phyloP scores from a whole-genome alignment of 2,888 invertebrate genomes.

The Monoplex corrugatus region DNA sequence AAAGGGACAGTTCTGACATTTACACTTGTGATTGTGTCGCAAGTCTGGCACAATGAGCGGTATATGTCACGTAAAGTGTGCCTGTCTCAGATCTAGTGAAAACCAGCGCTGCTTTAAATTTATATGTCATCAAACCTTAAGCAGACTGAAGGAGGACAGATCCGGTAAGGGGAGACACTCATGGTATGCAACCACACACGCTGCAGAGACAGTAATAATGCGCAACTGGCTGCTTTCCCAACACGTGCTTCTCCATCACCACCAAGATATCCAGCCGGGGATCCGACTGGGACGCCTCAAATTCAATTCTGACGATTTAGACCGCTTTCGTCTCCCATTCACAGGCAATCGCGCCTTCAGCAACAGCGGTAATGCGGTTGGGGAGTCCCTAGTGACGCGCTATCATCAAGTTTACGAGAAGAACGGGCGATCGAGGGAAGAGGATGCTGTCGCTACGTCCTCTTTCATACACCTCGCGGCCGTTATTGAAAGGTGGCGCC shows the following conservation, averaged over 20 bases:
- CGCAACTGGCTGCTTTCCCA: neutral
- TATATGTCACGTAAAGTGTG: too few relatives aligned
- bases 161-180: too few relatives aligned
- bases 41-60: too few relatives aligned
- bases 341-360: conserved; percentile 20
- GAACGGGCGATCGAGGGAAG: neutral
- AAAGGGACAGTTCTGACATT: too few relatives aligned
- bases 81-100: too few relatives aligned
- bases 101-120: too few relatives aligned
- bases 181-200: too few relatives aligned
- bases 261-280: neutral
- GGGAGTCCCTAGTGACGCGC: neutral
- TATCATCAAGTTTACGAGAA: conserved; percentile 11
- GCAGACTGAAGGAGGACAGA: too few relatives aligned
- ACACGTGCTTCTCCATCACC: conserved; percentile 36
- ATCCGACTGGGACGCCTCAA: neutral
- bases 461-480: neutral
- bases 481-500: neutral
- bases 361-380: conserved; percentile 19
- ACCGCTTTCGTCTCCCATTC: conserved; percentile 26
- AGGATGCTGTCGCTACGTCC: neutral
- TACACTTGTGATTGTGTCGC: too few relatives aligned
- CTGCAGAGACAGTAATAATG: too few relatives aligned
- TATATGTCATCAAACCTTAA: too few relatives aligned
- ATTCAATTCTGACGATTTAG: conserved; percentile 29